Evolutionary conservation across 2,797 vertebrate genomes (phyloP), one percentile per base, ranked within the genome.

Genomic region (Ctenochaetus hawaiiensis): DNA sequence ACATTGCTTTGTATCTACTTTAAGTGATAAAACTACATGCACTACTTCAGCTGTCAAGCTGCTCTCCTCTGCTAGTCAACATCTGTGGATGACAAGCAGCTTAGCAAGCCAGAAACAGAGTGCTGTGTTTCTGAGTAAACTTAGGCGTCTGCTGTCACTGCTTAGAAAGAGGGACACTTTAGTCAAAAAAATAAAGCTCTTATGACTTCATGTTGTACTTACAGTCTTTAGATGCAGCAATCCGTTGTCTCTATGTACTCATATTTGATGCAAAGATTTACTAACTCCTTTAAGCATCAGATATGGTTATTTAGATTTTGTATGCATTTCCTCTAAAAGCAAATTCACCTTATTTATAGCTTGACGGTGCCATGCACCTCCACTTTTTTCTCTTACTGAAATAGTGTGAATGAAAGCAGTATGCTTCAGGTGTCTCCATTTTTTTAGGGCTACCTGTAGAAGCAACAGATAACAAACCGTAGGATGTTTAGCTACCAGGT

Each of bases 1-100:
- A 62, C 65, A 69, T 76, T 85, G 83, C 76, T 86, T 90, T 85
- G 74, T 83, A 85, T 87, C 81, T 57, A 68, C 77, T 78, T 72
- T 76, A 71, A 67, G 75, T 72, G 74, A 73, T 81, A 80, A 84
- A 85, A 87, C 72, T 70, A 83, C 75, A 90, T 78, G 72, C 67
- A 54, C 70, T 82, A 70, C 82, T 88, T 86, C 66, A 80, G 75
- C 75, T 87, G 86, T 87, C 87, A 89, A 81, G 84, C 82, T 64
- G 75, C 71, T 85, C 78, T 71, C 71, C 75, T 85, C 75, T 44
- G 67, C 71, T 81, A 81, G 88, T 89, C 72, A 81, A 87, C 82
- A 83, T 84, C 78, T 89, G 85, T 74, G 78, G 83, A 76, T 73
- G 75, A 89, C 82, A 87, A 86, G 80, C 66, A 78, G 79, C 82